A percentile compares a stretch with the other conserved stretches of the same genome.
Evolutionary conservation across 2,797 vertebrate species (phyloP).

Genomic region (Setipinna tenuifilis): DNA sequence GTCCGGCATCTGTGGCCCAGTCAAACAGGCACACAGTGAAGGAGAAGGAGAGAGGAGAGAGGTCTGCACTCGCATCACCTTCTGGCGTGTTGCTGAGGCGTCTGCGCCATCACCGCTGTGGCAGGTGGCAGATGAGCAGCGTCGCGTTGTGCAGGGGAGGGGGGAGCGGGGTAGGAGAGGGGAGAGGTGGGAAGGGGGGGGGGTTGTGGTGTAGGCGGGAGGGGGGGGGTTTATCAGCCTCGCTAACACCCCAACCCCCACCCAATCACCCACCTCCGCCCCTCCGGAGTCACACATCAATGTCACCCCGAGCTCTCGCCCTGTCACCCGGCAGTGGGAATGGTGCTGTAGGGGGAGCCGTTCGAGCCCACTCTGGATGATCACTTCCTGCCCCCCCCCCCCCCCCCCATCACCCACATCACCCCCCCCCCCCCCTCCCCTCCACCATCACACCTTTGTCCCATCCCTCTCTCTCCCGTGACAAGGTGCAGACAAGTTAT

Average conservation of each 20-base stretch:
- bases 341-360: constrained; percentile 64
- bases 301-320: constrained; percentile 53
- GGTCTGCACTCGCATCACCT: not conserved
- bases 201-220: no score
- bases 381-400: constrained; percentile 63
- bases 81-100: not conserved
- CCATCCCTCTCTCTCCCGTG: constrained; percentile 58
- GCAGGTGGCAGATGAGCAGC: constrained; percentile 14
- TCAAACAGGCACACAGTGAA: no score
- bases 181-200: no score
- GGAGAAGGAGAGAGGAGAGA: no score
- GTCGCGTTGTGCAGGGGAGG: not conserved
- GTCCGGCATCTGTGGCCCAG: no score
- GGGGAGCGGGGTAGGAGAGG: no score
- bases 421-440: constrained; percentile 53
- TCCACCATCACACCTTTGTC: constrained; percentile 71
- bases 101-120: not conserved
- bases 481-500: constrained; percentile 72
- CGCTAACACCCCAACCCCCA: not conserved
- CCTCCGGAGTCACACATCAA: constrained; percentile 58
- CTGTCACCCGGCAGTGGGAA: constrained; percentile 66
- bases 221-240: not conserved
- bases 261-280: constrained; percentile 35
- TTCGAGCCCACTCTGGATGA: constrained; percentile 58
- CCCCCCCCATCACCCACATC: no score